A percentile compares a stretch with the other conserved stretches of the same genome.
phyloP scores from a whole-genome alignment of 2,113 vertebrate genomes.

The Girardinichthys multiradiatus region DNA sequence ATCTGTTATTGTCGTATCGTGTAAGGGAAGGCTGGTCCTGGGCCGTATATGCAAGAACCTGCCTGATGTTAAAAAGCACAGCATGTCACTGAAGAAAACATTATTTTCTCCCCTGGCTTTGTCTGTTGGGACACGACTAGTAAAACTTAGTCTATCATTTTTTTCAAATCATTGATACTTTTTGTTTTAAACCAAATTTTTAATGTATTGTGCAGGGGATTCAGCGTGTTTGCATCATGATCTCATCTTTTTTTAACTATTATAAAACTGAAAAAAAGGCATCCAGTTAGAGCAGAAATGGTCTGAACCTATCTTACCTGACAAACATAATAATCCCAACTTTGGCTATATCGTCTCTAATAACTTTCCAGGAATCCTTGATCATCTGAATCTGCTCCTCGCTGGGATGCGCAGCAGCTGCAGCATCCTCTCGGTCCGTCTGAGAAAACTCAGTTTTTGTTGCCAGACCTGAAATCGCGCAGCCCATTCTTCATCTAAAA shows the following conservation, averaged over 20 bases:
- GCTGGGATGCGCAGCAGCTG: conserved; percentile 46
- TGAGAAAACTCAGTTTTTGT: conserved; percentile 63
- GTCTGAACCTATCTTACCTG: conserved; percentile 67
- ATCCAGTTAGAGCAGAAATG: not conserved
- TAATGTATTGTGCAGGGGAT: too few relatives aligned
- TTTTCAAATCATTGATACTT: not conserved
- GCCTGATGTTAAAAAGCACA: too few relatives aligned
- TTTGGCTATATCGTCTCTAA: conserved; percentile 83
- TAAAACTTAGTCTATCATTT: not conserved
- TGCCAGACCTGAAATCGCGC: conserved; percentile 79
- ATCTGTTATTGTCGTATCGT: too few relatives aligned
- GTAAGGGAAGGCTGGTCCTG: too few relatives aligned
- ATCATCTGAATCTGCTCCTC: conserved; percentile 78
- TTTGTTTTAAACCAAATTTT: not conserved
- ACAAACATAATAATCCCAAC: conserved; percentile 85
- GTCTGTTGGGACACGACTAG: not conserved
- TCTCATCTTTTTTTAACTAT: not conserved
- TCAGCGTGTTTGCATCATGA: too few relatives aligned
- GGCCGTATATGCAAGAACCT: too few relatives aligned
- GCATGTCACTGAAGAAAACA: not conserved
- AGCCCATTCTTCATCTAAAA: conserved; percentile 76
- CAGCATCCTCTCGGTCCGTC: conserved; percentile 46
- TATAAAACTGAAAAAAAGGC: not conserved
- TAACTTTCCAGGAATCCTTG: conserved; percentile 84
- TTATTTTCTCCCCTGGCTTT: not conserved